Percentiles rank a stretch among this genome's conserved stretches.
These are phyloP conservation scores for Fragum whitleyi DNA, from an alignment of 2,888 invertebrate genomes.

Conservation along the genomic window DNA sequence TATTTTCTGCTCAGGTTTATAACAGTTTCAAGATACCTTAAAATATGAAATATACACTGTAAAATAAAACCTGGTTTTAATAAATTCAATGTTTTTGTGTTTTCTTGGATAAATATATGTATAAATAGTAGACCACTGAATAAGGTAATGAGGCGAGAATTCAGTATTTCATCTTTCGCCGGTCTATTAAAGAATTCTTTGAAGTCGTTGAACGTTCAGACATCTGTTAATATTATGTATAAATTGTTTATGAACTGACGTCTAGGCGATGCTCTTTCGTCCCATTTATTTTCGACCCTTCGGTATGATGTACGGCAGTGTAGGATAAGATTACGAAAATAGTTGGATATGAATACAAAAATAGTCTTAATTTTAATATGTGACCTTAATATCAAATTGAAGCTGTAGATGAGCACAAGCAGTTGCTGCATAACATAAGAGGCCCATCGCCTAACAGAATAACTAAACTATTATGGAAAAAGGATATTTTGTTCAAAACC, in stretches of 20 bases:
- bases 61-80: neutral
- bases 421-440: too few relatives aligned
- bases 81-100: neutral
- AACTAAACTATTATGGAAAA: too few relatives aligned
- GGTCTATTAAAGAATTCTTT: slow-evolving; percentile 10
- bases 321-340: too few relatives aligned
- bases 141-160: neutral
- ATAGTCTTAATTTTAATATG: too few relatives aligned
- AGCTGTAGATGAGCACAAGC: too few relatives aligned
- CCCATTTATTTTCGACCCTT: neutral
- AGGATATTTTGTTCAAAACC: too few relatives aligned
- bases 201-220: neutral
- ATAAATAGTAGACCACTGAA: neutral
- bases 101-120: neutral
- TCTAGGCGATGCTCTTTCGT: neutral
- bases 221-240: slow-evolving; percentile 18
- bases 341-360: too few relatives aligned
- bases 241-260: slow-evolving; percentile 1
- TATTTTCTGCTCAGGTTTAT: too few relatives aligned
- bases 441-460: too few relatives aligned
- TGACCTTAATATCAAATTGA: too few relatives aligned
- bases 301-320: too few relatives aligned
- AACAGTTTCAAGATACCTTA: neutral
- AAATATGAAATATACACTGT: neutral
- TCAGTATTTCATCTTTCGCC: neutral